A percentile compares a stretch with the other conserved stretches of the same genome.
Evolutionary conservation across 1,140 invertebrate genomes (phyloP).

Genomic region (Zaprionus taronus): DNA sequence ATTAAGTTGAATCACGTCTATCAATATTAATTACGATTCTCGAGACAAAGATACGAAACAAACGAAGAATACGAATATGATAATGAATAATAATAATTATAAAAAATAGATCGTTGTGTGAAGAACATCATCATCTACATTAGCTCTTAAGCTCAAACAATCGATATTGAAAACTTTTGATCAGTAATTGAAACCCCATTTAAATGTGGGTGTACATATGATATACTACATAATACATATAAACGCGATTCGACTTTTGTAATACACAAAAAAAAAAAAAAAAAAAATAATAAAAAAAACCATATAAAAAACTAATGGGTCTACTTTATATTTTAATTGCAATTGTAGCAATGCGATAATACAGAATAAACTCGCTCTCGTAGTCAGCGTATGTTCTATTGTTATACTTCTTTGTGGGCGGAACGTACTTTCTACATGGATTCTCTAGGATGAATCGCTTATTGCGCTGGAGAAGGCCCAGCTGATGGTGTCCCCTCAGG

Average conservation of each 20-base stretch:
- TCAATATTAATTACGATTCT: conserved; percentile 29
- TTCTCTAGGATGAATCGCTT: conserved; percentile 70
- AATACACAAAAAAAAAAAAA: conserved; percentile 50
- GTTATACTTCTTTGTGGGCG: conserved; percentile 54
- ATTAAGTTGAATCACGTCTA: conserved; percentile 31
- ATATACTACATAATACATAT: conserved; percentile 23
- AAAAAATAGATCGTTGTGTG: conserved; percentile 42
- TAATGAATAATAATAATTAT: neutral
- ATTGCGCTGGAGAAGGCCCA: conserved; percentile 61
- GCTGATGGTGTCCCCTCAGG: conserved; percentile 54
- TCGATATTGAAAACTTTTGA: conserved; percentile 57
- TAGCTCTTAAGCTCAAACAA: conserved; percentile 58
- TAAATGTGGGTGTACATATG: conserved; percentile 54
- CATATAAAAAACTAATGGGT: conserved; percentile 40
- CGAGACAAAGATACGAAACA: conserved; percentile 29
- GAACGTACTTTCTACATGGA: conserved; percentile 69
- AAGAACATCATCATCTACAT: conserved; percentile 30
- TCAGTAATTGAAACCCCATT: conserved; percentile 57
- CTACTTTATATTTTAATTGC: conserved; percentile 15
- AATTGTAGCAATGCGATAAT: conserved; percentile 73
- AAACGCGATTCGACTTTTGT: conserved; percentile 68
- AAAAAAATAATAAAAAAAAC: conserved; percentile 10
- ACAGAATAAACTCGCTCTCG: conserved; percentile 72
- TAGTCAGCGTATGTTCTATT: conserved; percentile 69
- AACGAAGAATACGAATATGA: neutral